phyloP scores from a whole-genome alignment of 2,888 invertebrate species.

The Oithona nana region DNA sequence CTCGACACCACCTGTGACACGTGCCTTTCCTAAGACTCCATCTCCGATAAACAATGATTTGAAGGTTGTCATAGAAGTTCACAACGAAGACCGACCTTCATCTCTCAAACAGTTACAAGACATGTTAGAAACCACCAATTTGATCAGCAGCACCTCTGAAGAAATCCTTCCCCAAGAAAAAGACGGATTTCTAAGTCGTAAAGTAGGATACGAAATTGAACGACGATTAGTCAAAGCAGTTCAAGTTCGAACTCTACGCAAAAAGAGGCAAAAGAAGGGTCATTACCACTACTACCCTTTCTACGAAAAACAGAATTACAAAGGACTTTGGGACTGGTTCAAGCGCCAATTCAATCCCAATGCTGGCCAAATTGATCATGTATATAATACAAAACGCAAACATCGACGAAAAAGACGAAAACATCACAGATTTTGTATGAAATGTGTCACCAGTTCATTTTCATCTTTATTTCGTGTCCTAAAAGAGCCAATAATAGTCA shows the following conservation, averaged over 20 bases:
- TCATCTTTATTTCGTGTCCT: not conserved
- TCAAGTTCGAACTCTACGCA: not conserved
- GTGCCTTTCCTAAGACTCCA: not conserved
- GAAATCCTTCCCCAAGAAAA: not conserved
- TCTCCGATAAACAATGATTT: not conserved
- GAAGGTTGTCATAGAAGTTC: not conserved
- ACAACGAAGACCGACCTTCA: not conserved
- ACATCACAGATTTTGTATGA: constrained; percentile 9
- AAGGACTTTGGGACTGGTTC: not conserved
- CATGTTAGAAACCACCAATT: not conserved
- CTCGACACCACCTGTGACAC: not conserved
- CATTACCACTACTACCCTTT: not conserved
- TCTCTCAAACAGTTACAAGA: not conserved
- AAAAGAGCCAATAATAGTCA: not conserved
- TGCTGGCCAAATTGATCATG: not conserved
- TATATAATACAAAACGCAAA: not conserved
- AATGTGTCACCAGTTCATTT: constrained; percentile 9
- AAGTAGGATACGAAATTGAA: constrained; percentile 15
- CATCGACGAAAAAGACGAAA: not conserved
- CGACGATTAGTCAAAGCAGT: not conserved
- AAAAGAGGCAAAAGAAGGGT: not conserved
- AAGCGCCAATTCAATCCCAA: not conserved
- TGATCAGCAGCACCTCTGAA: not conserved
- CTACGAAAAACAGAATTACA: not conserved
- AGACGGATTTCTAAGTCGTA: not conserved